Base-by-base conservation (phyloP, 2,113 vertebrate genomes). In the Hippocampus mohnikei region DNA sequence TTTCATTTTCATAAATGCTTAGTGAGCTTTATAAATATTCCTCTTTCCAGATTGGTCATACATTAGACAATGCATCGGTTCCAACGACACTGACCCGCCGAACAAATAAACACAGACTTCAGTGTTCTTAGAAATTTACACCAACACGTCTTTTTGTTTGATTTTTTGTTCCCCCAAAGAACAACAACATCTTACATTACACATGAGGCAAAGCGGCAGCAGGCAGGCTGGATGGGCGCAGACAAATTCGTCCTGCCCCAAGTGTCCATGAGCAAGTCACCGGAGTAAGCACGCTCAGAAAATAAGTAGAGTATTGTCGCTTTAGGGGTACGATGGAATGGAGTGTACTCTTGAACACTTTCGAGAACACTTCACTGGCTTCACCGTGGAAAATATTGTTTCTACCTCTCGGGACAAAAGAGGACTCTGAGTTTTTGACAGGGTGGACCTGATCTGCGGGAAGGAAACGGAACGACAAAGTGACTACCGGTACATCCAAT, bases 81-180 rank as follows among this genome's bases (percentile, higher is more conserved):
- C 77, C 52, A 81, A 81, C 71, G 74, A 87, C 83, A 87, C 71
- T 70, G 66, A 84, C 80, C 50, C 78, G 79, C 80, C 72, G 55
- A 79, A 88, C 81, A 78, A 80, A 86, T 70, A 58, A 79, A 87
- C 85, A 89, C 81, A 80, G 60, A 88, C 77, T 75, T 88, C 69
- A 88, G 80, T 70, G 7, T 70, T 75, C 77, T 77, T 71, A 66
- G 83, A 84, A 87, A 87, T 85, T 66, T 84, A 88, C 84, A 90
- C 70, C 81, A 72, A 88, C 74, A 86, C 81, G 53, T 86, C 20
- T 61, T 61, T 37, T 37, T 20, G 3, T 18, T 16, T 10, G 16
- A 16, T 12, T 58, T 58, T 60, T 60, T 20, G 12, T 10, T 18
- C 25, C 58, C 13, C 80, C n/a, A n/a, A n/a, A 81, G 76, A 79